Conservation (phyloP, 2,888 invertebrate genomes). For the Carcina quercana region DNA sequence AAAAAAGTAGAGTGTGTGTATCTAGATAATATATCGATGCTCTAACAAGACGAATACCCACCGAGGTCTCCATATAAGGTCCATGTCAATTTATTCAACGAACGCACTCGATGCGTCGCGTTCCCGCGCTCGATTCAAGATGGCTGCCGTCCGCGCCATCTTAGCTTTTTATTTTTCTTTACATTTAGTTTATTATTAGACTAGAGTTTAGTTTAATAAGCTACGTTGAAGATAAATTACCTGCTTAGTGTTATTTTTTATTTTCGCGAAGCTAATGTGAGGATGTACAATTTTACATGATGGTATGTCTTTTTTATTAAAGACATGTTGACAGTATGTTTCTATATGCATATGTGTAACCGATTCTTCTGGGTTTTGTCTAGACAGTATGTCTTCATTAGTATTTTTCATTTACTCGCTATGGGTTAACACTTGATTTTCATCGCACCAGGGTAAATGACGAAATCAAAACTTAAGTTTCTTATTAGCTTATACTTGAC, state of each 20-base stretch:
- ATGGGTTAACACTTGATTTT: too few species aligned
- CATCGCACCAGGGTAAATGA: too few species aligned
- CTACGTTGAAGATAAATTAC: slow-evolving; percentile 1
- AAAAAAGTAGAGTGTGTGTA: too few species aligned
- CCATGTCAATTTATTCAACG: slow-evolving; percentile 68
- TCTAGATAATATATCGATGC: too few species aligned
- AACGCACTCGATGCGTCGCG: slow-evolving; percentile 35
- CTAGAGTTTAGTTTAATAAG: slow-evolving; percentile 3
- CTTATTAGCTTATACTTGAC: too few species aligned
- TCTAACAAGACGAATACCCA: slow-evolving; percentile 48
- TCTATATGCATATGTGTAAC: too few species aligned
- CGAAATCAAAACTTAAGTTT: too few species aligned
- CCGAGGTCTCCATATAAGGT: slow-evolving; percentile 49
- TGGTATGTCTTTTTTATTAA: neutral
- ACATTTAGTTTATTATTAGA: slow-evolving; percentile 38
- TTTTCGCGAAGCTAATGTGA: neutral
- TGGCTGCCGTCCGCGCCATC: slow-evolving; percentile 33
- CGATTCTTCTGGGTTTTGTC: too few species aligned
- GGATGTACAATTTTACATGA: neutral
- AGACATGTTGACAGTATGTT: too few species aligned
- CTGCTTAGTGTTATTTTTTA: neutral
- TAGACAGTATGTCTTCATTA: too few species aligned
- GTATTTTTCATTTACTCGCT: too few species aligned
- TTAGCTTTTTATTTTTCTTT: slow-evolving; percentile 42
- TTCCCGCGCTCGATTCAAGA: slow-evolving; percentile 49